Base-by-base conservation (phyloP, 2,797 vertebrate species). In the Ctenochaetus hawaiiensis region DNA sequence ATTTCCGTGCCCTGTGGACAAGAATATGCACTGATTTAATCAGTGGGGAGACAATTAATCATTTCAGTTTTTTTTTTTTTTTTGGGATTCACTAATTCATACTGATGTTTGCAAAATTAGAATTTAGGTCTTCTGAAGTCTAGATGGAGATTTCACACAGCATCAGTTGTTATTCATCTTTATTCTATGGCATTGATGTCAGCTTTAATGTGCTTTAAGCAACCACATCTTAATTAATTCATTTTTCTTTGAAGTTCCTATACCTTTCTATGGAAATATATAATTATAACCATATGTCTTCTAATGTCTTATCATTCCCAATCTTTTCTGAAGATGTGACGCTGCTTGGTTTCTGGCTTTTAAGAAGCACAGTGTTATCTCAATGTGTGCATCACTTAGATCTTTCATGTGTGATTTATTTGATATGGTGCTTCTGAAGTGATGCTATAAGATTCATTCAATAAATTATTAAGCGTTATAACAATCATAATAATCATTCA, bases 11-110 rank as follows among this genome's bases (percentile, higher is more conserved):
- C 68, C 78, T 78, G 61, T 83, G 77, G 81, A 80, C 77, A 45
- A 62, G 72, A 85, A 89, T 78, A 80, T 71, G 72, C 72, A 52
- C 76, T 66, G 77, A 84, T 81, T 86, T 73, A 80, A 82, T 87
- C 70, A 20, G 45, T 47, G 20, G 47, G 43, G 67, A 82, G 73
- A 77, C 71, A 82, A 71, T 84, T 75, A 67, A 84, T 85, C 65
- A 67, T 69, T 79, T 75, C 8, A n/a, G n/a, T n/a, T n/a, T n/a
- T n/a, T n/a, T n/a, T n/a, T n/a, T n/a, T 51, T 61, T 67, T 51
- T 64, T 51, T 47, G 37, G 63, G 41, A 71, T 70, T 83, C 59
- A 67, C 66, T 85, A 17, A 64, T 81, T 86, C 13, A 53, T 45
- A n/a, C 22, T 1, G 18, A 65, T 76, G 62, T 80, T 80, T 82